Base-by-base conservation (phyloP, 2,888 invertebrate genomes). In the Meganola albula region DNA sequence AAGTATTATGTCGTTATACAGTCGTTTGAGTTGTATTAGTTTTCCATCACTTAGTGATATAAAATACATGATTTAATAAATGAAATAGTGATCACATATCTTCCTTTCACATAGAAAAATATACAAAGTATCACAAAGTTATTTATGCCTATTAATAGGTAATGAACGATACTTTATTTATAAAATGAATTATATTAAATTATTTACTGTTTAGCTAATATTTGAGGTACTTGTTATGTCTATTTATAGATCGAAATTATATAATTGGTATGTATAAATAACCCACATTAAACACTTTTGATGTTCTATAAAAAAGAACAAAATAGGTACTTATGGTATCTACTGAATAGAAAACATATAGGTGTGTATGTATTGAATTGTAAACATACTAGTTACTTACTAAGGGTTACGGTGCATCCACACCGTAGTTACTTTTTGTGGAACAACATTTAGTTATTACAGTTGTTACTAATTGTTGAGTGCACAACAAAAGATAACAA, bases 81-180 rank as follows among this genome's bases (percentile, higher is more conserved):
- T 60, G 48, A 63, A 69, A 64, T 70, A 71, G 69, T 62, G 56
- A 60, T 65, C 58, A 70, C 74, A 79, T 78, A 79, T 77, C 74
- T 80, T 77, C 65, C 64, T 74, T 75, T 51, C 59, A 60, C 57
- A 67, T 64, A 65, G 52, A 59, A 63, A 48, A 59, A 56, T 48
- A 56, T 47, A 44, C 40, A 52, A 54, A 50, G n/a, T n/a, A n/a
- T n/a, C 60, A 57, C 58, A 59, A 55, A 55, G 34, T 34, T 58
- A 57, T 67, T 72, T 73, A 72, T 74, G 70, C 64, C 72, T 74
- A 74, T 62, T 43, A 55, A 53, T 53, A 52, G 53, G 64, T 63
- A 64, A 48, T 58, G 42, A 52, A 52, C 45, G 42, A 58, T 51
- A 50, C 54, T 59, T 62, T 59, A 63, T 59, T 63, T 51, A 37